These are phyloP conservation scores for Aporophyla nigra DNA, from an alignment of 2,888 invertebrate species.

Conservation along the genomic window DNA sequence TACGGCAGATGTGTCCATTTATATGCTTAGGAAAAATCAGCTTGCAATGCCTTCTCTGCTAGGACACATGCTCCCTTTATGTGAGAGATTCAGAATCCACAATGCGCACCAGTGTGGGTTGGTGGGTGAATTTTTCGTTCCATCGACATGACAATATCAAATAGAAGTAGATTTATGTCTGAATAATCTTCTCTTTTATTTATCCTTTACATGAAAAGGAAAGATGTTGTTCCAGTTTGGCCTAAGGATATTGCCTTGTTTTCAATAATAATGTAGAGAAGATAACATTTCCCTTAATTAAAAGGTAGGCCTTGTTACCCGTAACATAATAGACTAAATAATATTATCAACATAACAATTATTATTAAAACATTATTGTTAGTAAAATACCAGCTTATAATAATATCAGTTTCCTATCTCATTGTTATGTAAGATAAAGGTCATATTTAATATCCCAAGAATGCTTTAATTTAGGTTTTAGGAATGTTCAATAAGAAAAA, in stretches of 20 bases:
- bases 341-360: conserved; percentile 6
- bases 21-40: too few species aligned
- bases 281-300: conserved; percentile 15
- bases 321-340: conserved; percentile 1
- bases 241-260: conserved; percentile 21
- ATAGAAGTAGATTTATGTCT: background rate
- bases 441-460: background rate
- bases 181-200: background rate
- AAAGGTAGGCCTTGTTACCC: conserved; percentile 4
- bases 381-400: conserved; percentile 3
- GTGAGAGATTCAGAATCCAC: too few species aligned
- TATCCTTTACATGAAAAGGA: background rate
- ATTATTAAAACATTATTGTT: conserved; percentile 2
- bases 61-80: too few species aligned
- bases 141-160: background rate
- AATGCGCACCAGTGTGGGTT: too few species aligned
- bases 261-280: background rate
- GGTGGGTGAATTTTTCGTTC: too few species aligned
- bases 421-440: background rate
- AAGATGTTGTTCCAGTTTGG: background rate
- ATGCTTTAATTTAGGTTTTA: background rate
- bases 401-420: background rate
- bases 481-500: background rate
- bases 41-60: too few species aligned
- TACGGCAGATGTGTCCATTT: too few species aligned